Percentiles rank a stretch among this genome's conserved stretches.
phyloP scores from a whole-genome alignment of 1,140 invertebrate genomes.

The Armadillidium nasatum region DNA sequence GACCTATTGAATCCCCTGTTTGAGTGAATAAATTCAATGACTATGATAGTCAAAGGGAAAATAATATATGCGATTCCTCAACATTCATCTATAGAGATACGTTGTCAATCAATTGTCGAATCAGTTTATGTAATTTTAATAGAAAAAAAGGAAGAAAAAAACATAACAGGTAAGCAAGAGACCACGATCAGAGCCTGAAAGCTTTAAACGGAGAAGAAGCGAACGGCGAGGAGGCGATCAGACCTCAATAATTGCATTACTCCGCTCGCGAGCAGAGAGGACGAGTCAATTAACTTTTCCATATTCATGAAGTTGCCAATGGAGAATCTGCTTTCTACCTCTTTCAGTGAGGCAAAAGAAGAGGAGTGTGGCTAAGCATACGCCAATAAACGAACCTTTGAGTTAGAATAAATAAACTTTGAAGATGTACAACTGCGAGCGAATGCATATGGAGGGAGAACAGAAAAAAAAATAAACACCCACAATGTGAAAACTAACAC shows the following conservation, averaged over 20 bases:
- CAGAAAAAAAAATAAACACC: too few relatives aligned
- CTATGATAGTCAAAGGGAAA: neutral
- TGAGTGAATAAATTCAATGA: neutral
- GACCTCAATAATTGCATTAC: conserved; percentile 4
- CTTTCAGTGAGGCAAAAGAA: too few relatives aligned
- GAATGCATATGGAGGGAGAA: too few relatives aligned
- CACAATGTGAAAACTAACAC: too few relatives aligned
- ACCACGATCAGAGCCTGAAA: neutral
- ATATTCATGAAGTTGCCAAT: conserved; percentile 7
- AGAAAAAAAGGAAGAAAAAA: neutral
- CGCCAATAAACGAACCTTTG: neutral
- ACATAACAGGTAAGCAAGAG: too few relatives aligned
- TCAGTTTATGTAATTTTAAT: neutral
- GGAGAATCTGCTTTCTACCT: neutral
- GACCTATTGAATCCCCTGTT: too few relatives aligned
- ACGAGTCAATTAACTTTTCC: conserved; percentile 10
- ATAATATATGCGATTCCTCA: neutral
- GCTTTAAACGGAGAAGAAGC: neutral
- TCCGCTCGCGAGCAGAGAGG: neutral
- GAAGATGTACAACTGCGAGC: too few relatives aligned
- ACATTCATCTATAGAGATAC: neutral
- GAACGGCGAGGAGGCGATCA: neutral
- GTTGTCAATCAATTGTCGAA: conserved; percentile 7
- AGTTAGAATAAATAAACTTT: neutral
- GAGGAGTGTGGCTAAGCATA: too few relatives aligned